Base-by-base conservation (phyloP, 1,140 invertebrate species). In the Meloidogyne hapla region DNA sequence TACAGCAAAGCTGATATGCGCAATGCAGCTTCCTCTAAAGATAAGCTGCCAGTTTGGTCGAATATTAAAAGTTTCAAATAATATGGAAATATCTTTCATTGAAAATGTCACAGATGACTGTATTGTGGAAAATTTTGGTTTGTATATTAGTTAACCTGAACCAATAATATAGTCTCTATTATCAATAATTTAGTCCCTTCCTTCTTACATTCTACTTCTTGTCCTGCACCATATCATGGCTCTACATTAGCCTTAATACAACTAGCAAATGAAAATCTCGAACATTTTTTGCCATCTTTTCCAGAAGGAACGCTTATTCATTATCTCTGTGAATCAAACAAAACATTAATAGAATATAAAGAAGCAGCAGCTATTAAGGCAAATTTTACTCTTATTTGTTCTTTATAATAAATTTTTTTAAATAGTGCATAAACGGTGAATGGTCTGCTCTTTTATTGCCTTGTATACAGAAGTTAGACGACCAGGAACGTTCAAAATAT, bases 231-330 rank as follows among this genome's bases (percentile, higher is more conserved):
- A n/a, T 40, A 75, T 38, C 18, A 38, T 38, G 28, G 25, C 9
- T 48, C 63, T 23, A 3, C 45, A 26, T 64, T 61, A 38, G 61
- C 63, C 15, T 69, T 66, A 3, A 48, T 68, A 56, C 74, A 75
- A 68, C 45, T 40, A 21, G n/a, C n/a, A 28, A 15, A 72, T 13
- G 66, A 40, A 28, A n/a, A 42, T 33, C 21, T 33, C 5, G 70
- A 23, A 62, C 33, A 62, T 61, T 62, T 70, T 18, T 12, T 61
- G 10, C 45, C 38, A 2, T 62, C 66, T 26, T 81, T 71, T 69
- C 82, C 82, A 21, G 83, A 82, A 23, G 82, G 81, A 25, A 81
- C 81, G 12, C 45, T 83, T 64, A 77, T 82, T 67, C 81, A 71
- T 15, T 82, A 74, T 74, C 10, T 25, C 4, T 82, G 81, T 45